A percentile compares a stretch with the other conserved stretches of the same genome.
phyloP scores from a whole-genome alignment of 1,140 invertebrate genomes.

The Wasmannia auropunctata region DNA sequence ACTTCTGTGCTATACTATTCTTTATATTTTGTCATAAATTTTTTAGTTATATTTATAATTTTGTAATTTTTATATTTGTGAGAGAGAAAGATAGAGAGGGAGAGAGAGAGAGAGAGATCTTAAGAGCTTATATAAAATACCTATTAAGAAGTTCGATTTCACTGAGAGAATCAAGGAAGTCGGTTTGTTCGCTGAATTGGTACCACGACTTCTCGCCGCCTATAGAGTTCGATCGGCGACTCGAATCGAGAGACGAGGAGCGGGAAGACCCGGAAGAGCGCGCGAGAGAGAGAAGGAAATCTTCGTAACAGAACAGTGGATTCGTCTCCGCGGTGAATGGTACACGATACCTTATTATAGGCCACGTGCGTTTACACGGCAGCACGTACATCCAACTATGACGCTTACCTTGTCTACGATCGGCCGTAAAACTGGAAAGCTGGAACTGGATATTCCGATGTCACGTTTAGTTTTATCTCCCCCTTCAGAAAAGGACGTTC shows the following conservation, averaged over 20 bases:
- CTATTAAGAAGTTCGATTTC: conserved; percentile 35
- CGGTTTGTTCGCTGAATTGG: conserved; percentile 47
- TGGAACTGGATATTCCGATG: not conserved
- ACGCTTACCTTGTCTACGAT: not conserved
- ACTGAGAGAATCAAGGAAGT: conserved; percentile 35
- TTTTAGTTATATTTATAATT: not conserved
- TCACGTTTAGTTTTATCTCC: not conserved
- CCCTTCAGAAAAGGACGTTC: not conserved
- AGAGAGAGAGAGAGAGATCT: not conserved
- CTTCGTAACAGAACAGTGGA: conserved; percentile 76
- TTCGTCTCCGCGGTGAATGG: conserved; percentile 73
- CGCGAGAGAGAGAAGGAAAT: conserved; percentile 71
- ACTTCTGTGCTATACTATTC: not conserved
- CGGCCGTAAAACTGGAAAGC: conserved; percentile 15
- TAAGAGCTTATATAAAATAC: conserved; percentile 23
- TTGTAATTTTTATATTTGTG: conserved; percentile 6
- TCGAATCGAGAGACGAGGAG: conserved; percentile 74
- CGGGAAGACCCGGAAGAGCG: conserved; percentile 78
- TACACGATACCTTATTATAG: conserved; percentile 72
- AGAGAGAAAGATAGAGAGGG: not conserved
- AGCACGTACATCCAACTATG: conserved; percentile 19
- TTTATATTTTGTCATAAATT: not conserved
- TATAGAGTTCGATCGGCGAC: conserved; percentile 75
- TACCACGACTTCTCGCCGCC: conserved; percentile 70
- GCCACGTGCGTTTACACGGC: conserved; percentile 15